phyloP scores from a whole-genome alignment of 2,888 invertebrate genomes.

The Drosophila atripex region DNA sequence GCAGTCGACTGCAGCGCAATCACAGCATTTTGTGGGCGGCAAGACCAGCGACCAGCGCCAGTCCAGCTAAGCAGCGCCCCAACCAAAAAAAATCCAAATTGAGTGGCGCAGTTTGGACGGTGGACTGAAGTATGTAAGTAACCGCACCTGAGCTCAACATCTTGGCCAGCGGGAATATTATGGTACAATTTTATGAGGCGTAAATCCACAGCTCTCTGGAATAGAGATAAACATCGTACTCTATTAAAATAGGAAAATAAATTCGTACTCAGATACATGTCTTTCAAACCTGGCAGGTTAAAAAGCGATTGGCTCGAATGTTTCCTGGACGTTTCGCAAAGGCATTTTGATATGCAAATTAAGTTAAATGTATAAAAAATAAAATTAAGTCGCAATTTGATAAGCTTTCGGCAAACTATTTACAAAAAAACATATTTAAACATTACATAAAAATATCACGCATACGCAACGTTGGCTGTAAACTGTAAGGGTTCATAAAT shows the following conservation, averaged over 20 bases:
- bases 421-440: background rate
- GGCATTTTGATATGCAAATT: background rate
- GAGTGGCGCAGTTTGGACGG: constrained; percentile 45
- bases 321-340: background rate
- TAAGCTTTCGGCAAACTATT: background rate
- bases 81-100: constrained; percentile 40
- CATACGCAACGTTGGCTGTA: background rate
- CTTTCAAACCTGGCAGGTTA: background rate
- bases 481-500: background rate
- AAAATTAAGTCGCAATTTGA: background rate
- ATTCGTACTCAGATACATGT: background rate
- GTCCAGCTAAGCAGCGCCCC: constrained; percentile 8
- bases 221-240: background rate
- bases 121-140: constrained; percentile 30
- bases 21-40: constrained; percentile 33
- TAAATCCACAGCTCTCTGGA: constrained; percentile 9
- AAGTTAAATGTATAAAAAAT: too few relatives aligned
- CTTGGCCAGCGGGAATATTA: constrained; percentile 16
- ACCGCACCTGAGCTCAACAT: constrained; percentile 7
- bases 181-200: constrained; percentile 26
- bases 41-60: constrained; percentile 14
- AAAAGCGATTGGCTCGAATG: background rate
- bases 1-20: constrained; percentile 13
- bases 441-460: background rate
- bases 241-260: background rate